Conservation (phyloP, 2,888 invertebrate genomes). For the Gnatocerus cornutus region DNA sequence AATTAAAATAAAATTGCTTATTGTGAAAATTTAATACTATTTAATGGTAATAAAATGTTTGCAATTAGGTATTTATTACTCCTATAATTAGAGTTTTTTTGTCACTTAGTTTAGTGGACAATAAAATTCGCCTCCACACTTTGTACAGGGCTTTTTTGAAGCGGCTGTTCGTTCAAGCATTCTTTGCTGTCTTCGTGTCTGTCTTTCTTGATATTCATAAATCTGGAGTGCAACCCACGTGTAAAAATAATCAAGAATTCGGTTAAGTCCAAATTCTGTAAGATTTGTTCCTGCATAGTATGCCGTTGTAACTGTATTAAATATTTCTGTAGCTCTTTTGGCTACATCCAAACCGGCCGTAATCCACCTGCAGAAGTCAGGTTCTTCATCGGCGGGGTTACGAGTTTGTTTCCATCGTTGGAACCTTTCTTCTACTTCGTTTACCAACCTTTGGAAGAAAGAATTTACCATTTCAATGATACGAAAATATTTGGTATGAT, state of each 20-base stretch:
- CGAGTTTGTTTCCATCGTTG: constrained; percentile 5
- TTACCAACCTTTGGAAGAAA: constrained; percentile 25
- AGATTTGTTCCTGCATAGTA: constrained; percentile 22
- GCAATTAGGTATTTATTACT: too few species aligned
- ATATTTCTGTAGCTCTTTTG: constrained; percentile 20
- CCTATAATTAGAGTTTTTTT: too few species aligned
- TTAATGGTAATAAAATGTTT: too few species aligned
- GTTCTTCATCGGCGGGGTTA: background rate
- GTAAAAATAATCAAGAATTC: constrained; percentile 23
- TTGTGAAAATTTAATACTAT: too few species aligned
- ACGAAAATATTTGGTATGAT: constrained; percentile 12
- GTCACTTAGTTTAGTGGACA: too few species aligned
- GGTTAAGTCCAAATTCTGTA: constrained; percentile 4
- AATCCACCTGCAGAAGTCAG: constrained; percentile 17
- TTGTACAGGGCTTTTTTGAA: background rate
- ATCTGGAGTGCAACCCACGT: constrained; percentile 26
- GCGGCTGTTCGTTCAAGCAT: background rate
- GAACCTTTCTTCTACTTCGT: constrained; percentile 21
- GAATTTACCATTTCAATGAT: constrained; percentile 24
- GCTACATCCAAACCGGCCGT: constrained; percentile 1
- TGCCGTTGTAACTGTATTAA: constrained; percentile 11
- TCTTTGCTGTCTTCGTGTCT: constrained; percentile 12
- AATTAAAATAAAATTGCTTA: too few species aligned
- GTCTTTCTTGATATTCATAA: constrained; percentile 9
- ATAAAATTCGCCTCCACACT: too few species aligned